Percentiles rank a stretch among this genome's conserved stretches.
Evolutionary conservation across 2,113 vertebrate genomes (phyloP).

Genomic region (Clinocottus analis): DNA sequence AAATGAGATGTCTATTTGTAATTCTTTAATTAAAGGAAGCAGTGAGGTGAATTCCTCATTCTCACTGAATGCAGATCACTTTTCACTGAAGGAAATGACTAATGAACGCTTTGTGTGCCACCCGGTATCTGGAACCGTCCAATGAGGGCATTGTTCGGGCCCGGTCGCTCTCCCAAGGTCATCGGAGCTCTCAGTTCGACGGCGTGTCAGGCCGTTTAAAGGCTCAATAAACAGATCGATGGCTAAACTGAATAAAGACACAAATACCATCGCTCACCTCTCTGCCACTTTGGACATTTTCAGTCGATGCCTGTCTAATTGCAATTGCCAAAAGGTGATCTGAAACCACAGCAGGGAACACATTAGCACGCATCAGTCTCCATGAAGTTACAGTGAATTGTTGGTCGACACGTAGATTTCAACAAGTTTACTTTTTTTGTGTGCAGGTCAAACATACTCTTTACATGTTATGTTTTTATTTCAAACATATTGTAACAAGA

Average conservation of each 20-base stretch:
- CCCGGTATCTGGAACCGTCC: conserved; percentile 27
- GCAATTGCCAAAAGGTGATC: conserved; percentile 98
- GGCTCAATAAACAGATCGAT: conserved; percentile 75
- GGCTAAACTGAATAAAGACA: conserved; percentile 68
- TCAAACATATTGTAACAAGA: background rate
- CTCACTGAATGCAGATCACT: conserved; percentile 27
- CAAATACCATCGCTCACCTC: conserved; percentile 85
- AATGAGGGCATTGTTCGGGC: conserved; percentile 12
- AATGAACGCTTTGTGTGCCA: conserved; percentile 8
- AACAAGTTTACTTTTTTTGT: background rate
- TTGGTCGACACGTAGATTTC: background rate
- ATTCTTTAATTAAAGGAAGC: background rate
- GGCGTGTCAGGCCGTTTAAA: conserved; percentile 65
- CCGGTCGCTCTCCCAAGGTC: conserved; percentile 61
- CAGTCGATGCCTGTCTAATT: conserved; percentile 98
- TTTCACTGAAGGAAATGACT: conserved; percentile 34
- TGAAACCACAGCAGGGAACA: conserved; percentile 79
- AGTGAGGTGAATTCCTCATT: background rate
- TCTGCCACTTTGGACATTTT: conserved; percentile 99
- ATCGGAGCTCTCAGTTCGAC: conserved; percentile 51
- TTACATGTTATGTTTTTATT: background rate
- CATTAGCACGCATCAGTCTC: conserved; percentile 18
- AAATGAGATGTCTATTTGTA: background rate
- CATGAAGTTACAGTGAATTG: background rate
- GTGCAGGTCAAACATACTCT: background rate